Percentiles rank a stretch among this genome's conserved stretches.
These are phyloP conservation scores for Diachrysia chrysitis DNA, from an alignment of 2,888 invertebrate genomes.

Conservation along the genomic window DNA sequence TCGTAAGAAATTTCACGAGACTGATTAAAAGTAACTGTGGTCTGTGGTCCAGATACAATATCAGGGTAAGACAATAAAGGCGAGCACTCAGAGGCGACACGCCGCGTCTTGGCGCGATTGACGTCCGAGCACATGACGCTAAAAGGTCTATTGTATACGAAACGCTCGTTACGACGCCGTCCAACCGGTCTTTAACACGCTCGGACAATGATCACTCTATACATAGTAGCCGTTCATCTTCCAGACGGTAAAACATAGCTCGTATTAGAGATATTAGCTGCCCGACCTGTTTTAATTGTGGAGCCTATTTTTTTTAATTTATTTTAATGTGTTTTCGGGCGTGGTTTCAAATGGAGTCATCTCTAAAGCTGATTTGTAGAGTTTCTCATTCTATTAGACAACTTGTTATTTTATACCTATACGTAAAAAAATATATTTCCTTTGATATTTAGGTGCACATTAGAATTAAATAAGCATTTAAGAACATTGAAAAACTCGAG, in stretches of 20 bases:
- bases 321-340: slow-evolving; percentile 42
- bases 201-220: slow-evolving; percentile 87
- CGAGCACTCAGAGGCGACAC: slow-evolving; percentile 71
- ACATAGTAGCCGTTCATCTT: slow-evolving; percentile 81
- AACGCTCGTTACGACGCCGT: slow-evolving; percentile 84
- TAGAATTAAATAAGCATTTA: not conserved
- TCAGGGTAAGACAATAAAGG: slow-evolving; percentile 75
- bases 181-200: slow-evolving; percentile 88
- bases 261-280: slow-evolving; percentile 65
- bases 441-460: not conserved
- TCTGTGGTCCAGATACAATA: slow-evolving; percentile 48
- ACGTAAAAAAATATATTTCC: too few relatives aligned
- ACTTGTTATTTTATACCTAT: slow-evolving; percentile 7
- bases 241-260: slow-evolving; percentile 61
- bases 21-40: slow-evolving; percentile 55
- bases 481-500: not conserved
- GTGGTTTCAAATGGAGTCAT: slow-evolving; percentile 41
- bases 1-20: slow-evolving; percentile 47
- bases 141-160: slow-evolving; percentile 89
- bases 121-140: slow-evolving; percentile 86
- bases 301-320: slow-evolving; percentile 45
- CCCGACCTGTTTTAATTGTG: slow-evolving; percentile 63
- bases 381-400: slow-evolving; percentile 11
- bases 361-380: slow-evolving; percentile 28
- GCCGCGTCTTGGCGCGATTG: slow-evolving; percentile 78